Conservation (phyloP, 2,113 vertebrate genomes). For the Nothoprocta perdicaria region DNA sequence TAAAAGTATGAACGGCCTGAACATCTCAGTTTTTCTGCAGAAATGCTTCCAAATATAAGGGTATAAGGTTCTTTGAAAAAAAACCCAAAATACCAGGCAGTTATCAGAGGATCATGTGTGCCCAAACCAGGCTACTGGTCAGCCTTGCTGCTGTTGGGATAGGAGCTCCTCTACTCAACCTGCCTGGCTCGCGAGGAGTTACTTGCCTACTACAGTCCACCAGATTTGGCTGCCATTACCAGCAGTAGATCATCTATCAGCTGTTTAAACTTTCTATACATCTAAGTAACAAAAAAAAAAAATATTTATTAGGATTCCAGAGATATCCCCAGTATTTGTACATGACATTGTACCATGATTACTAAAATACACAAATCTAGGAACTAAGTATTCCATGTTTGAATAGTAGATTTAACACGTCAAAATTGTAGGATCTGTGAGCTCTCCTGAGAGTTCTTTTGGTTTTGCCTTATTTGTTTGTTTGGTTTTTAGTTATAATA, state of each 20-base stretch:
- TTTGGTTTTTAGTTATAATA: not conserved
- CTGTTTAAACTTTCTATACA: too few species aligned
- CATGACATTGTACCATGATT: too few species aligned
- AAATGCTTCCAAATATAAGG: not conserved
- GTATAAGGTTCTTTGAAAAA: not conserved
- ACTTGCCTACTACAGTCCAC: fast-evolving
- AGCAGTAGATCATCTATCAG: too few species aligned
- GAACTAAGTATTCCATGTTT: not conserved
- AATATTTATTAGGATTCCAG: too few species aligned
- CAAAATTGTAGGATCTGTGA: not conserved
- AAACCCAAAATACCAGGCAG: not conserved
- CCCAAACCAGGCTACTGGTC: fast-evolving
- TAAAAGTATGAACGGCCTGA: not conserved
- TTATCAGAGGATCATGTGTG: not conserved
- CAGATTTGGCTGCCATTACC: not conserved
- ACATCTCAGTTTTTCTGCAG: not conserved
- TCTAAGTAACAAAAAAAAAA: too few species aligned
- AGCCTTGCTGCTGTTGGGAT: too few species aligned
- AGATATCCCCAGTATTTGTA: too few species aligned
- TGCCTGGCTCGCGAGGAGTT: fast-evolving
- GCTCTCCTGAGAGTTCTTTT: fast-evolving
- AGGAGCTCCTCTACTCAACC: not conserved
- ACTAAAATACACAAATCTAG: not conserved
- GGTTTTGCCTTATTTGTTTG: not conserved
- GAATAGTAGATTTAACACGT: not conserved